phyloP scores from a whole-genome alignment of 2,797 vertebrate species.

The Eospalax fontanierii region DNA sequence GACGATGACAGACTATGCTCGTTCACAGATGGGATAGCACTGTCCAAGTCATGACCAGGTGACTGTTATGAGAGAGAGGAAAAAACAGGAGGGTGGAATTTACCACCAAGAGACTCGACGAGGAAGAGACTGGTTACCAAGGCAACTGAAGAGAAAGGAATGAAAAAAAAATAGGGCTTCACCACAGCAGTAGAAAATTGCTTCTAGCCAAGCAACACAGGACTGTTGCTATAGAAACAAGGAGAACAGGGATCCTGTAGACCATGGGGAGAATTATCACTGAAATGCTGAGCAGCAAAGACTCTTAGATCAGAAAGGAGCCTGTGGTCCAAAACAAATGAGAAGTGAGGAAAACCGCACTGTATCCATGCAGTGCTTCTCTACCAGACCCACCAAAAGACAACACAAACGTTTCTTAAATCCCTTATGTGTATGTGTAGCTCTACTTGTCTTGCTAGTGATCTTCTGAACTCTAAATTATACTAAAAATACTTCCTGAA shows the following conservation, averaged over 20 bases:
- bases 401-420: background rate
- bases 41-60: slow-evolving; percentile 82
- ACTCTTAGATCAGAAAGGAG: slow-evolving; percentile 78
- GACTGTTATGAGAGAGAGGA: slow-evolving; percentile 86
- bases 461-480: slow-evolving; percentile 71
- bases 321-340: slow-evolving; percentile 60
- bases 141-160: slow-evolving; percentile 85
- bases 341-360: slow-evolving; percentile 16
- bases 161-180: slow-evolving; percentile 84
- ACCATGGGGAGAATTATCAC: slow-evolving; percentile 81
- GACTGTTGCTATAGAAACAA: slow-evolving; percentile 89
- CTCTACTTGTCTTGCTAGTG: slow-evolving; percentile 20
- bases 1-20: slow-evolving; percentile 72
- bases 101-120: slow-evolving; percentile 83
- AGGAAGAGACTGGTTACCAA: slow-evolving; percentile 84
- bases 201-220: slow-evolving; percentile 89
- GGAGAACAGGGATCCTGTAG: slow-evolving; percentile 84
- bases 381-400: slow-evolving; percentile 38
- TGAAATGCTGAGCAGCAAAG: slow-evolving; percentile 84
- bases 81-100: slow-evolving; percentile 74
- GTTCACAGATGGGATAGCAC: slow-evolving; percentile 65
- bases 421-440: slow-evolving; percentile 36
- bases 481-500: slow-evolving; percentile 62
- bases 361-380: slow-evolving; percentile 42
- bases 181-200: slow-evolving; percentile 86